These are phyloP conservation scores for Manduca sexta DNA, from an alignment of 1,140 invertebrate species.

Conservation along the genomic window DNA sequence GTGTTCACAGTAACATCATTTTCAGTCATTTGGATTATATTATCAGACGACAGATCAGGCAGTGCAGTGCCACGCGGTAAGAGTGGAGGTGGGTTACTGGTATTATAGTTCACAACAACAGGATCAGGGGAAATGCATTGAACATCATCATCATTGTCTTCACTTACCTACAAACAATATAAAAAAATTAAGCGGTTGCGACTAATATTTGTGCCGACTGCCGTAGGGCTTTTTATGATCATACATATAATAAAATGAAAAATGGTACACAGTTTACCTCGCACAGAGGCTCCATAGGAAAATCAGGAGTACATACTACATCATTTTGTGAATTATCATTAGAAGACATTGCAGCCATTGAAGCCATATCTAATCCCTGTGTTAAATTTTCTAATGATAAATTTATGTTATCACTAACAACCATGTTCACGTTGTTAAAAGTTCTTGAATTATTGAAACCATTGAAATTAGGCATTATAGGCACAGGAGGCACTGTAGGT, in stretches of 20 bases:
- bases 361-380: conserved; percentile 62
- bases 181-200: no score
- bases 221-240: neutral
- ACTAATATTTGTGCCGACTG: no score
- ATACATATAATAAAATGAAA: neutral
- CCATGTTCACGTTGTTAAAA: conserved; percentile 13
- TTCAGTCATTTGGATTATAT: conserved; percentile 70
- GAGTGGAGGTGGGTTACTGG: conserved; percentile 23
- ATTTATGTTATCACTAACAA: conserved; percentile 61
- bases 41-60: conserved; percentile 36
- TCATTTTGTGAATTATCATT: conserved; percentile 32
- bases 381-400: conserved; percentile 41
- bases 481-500: conserved; percentile 16
- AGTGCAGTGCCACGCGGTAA: conserved; percentile 16
- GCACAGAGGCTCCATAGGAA: conserved; percentile 62
- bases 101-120: conserved; percentile 10
- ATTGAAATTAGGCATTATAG: conserved; percentile 34
- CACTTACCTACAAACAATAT: conserved; percentile 39
- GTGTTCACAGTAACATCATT: conserved; percentile 67
- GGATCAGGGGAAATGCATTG: conserved; percentile 63
- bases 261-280: conserved; percentile 35
- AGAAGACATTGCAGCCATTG: conserved; percentile 33
- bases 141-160: conserved; percentile 66
- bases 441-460: conserved; percentile 33
- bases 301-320: conserved; percentile 69